Evolutionary conservation across 2,113 vertebrate genomes (phyloP), one percentile per base, ranked within the genome.

Genomic region (Seriola quinqueradiata): DNA sequence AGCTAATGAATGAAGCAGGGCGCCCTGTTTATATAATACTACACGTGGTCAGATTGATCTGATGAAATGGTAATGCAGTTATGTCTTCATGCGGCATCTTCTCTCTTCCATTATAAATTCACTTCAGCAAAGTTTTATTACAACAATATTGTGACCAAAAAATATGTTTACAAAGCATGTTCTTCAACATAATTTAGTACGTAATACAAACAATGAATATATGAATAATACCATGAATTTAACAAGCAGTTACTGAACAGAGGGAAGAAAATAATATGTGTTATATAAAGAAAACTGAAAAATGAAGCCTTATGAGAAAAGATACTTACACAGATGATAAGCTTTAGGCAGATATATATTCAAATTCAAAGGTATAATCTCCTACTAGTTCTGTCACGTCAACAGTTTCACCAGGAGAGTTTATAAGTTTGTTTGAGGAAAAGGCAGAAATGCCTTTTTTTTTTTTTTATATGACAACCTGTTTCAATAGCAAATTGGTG

Each of bases 11-110:
- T n/a, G 13, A 42, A 75, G 23, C 67, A 13, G 34, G 5, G 32
- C 54, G n/a, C 54, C 17, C 70, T 74, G 60, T 66, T 70, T 83
- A 17, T 59, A 59, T n/a, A 44, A 71, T 36, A n/a, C 38, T 40
- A 7, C 69, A 90, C 36, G 16, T 32, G 46, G 61, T 70, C 44
- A 16, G 23, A 79, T 32, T 70, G 61, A 77, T 65, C 8, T 58
- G 36, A 87, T 60, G 48, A 75, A 65, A 77, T 54, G 21, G 25
- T 66, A 46, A 75, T 67, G 67, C 36, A 9, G 54, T 75, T 36
- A 50, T 58, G 23, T 66, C 6, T 52, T 14, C 21, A 28, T 66
- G 52, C 19, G 57, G 67, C 48, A 8, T 73, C 46, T 4, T 68
- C 1, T 55, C 12, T 17, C 17, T 19, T 17, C 32, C 6, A 8